Percentiles rank a stretch among this genome's conserved stretches.
phyloP scores from a whole-genome alignment of 2,797 vertebrate genomes.

The Neoniphon sammara region DNA sequence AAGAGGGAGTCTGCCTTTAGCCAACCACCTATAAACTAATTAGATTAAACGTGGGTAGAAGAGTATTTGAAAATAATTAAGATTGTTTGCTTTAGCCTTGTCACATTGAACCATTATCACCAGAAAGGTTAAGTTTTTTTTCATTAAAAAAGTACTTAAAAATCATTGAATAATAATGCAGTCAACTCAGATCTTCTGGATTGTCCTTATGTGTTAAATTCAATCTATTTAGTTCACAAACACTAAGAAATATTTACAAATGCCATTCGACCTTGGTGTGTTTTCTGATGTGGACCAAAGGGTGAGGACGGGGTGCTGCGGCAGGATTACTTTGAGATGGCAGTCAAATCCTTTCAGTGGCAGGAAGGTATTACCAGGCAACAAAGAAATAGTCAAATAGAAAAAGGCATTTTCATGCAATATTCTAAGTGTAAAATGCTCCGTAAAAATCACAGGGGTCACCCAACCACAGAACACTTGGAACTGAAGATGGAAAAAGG shows the following conservation, averaged over 20 bases:
- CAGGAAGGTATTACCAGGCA: slow-evolving; percentile 13
- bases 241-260: background rate
- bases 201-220: background rate
- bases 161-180: background rate
- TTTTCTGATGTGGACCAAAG: background rate
- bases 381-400: slow-evolving; percentile 31
- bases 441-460: slow-evolving; percentile 21
- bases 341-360: slow-evolving; percentile 32
- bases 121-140: background rate
- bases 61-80: no score
- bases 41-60: background rate
- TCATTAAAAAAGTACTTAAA: background rate
- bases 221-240: background rate
- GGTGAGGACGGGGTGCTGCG: background rate
- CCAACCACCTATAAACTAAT: no score
- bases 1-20: no score
- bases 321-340: slow-evolving; percentile 28
- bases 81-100: background rate
- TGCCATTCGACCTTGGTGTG: background rate
- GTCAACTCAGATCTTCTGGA: background rate
- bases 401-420: slow-evolving; percentile 22
- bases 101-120: background rate
- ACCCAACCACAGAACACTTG: background rate
- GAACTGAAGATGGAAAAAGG: slow-evolving; percentile 30
- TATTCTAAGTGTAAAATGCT: slow-evolving; percentile 26